Conservation (phyloP, 2,113 vertebrate genomes). For the Peucedramus taeniatus region DNA sequence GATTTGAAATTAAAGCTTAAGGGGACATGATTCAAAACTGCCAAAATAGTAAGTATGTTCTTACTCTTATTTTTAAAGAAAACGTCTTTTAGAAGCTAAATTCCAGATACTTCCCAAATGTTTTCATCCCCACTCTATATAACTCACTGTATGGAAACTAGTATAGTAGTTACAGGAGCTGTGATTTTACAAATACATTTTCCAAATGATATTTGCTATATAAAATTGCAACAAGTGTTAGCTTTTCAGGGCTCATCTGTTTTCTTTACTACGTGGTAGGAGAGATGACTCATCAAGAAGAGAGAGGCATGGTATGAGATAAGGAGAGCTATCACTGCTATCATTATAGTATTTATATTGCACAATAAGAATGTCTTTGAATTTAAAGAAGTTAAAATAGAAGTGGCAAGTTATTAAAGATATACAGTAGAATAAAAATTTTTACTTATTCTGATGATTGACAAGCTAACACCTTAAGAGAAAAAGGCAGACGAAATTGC, state of each 20-base stretch:
- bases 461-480: background rate
- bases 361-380: background rate
- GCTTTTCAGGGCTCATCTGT: background rate
- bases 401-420: background rate
- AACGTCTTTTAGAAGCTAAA: background rate
- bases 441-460: background rate
- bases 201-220: background rate
- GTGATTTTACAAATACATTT: background rate
- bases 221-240: background rate
- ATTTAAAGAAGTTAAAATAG: background rate
- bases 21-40: background rate
- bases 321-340: background rate
- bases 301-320: background rate
- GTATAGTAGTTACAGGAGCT: background rate
- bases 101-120: background rate
- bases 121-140: background rate
- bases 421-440: background rate
- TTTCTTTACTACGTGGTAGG: background rate
- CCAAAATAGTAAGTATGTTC: background rate
- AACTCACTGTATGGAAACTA: background rate
- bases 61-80: background rate
- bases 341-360: background rate
- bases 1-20: background rate
- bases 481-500: background rate
- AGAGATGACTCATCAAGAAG: background rate